These are phyloP conservation scores for Branchipolynoe longqiensis DNA, from an alignment of 2,888 invertebrate species.

Conservation along the genomic window DNA sequence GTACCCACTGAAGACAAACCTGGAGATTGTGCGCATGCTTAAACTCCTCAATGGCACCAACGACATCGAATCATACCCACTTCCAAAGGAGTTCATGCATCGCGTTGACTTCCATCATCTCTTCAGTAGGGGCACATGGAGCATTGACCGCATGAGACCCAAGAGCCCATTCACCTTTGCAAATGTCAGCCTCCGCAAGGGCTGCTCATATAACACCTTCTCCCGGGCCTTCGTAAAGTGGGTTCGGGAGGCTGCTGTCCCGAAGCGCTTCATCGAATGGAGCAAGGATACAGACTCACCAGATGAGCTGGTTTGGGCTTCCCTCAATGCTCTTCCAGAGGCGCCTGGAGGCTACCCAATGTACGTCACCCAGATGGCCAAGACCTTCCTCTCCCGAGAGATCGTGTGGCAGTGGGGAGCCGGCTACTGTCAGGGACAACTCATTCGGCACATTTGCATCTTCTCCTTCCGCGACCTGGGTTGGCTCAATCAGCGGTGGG, in stretches of 20 bases:
- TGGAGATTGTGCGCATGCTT: conserved; percentile 69
- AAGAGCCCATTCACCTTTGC: conserved; percentile 40
- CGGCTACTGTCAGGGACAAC: conserved; percentile 60
- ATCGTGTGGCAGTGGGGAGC: conserved; percentile 61
- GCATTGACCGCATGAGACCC: not conserved
- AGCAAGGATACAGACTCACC: conserved; percentile 76
- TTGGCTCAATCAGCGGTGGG: conserved; percentile 67
- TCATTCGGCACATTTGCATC: conserved; percentile 58
- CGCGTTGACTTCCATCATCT: conserved; percentile 20
- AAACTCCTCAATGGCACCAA: conserved; percentile 68
- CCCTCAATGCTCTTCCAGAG: conserved; percentile 73
- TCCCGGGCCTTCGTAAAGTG: conserved; percentile 75
- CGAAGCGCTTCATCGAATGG: conserved; percentile 74
- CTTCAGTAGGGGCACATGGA: not conserved
- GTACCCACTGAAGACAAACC: conserved; percentile 71
- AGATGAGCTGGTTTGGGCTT: conserved; percentile 79
- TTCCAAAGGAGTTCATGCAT: conserved; percentile 41
- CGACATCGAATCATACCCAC: conserved; percentile 65
- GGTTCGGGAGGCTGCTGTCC: conserved; percentile 70
- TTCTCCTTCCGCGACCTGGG: conserved; percentile 71
- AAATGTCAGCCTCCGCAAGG: conserved; percentile 71
- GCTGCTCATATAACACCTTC: conserved; percentile 77
- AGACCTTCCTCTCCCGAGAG: conserved; percentile 62
- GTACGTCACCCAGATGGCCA: conserved; percentile 67
- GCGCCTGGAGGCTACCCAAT: conserved; percentile 74